Conservation (phyloP, 2,888 invertebrate species). For the Trilocha varians region DNA sequence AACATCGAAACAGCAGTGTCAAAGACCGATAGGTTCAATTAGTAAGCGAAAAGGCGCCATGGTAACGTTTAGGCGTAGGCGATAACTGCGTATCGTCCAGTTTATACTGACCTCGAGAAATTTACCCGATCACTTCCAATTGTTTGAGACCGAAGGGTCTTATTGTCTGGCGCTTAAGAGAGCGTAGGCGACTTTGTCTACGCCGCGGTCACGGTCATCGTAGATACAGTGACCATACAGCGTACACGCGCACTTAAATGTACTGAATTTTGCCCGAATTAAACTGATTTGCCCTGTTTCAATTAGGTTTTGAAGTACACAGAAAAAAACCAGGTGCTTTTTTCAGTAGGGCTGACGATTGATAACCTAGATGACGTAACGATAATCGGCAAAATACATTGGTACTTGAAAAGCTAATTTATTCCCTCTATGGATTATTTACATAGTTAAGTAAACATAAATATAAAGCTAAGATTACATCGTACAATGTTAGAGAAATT, state of each 20-base stretch:
- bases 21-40: slow-evolving; percentile 66
- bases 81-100: slow-evolving; percentile 34
- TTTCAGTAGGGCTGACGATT: no score
- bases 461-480: no score
- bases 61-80: slow-evolving; percentile 43
- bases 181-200: slow-evolving; percentile 49
- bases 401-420: no score
- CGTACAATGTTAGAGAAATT: no score
- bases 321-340: no score
- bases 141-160: slow-evolving; percentile 23
- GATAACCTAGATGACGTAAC: no score
- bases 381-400: no score
- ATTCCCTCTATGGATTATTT: no score
- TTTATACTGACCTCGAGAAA: slow-evolving; percentile 21
- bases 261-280: no score
- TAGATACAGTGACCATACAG: slow-evolving; percentile 24
- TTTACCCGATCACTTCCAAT: slow-evolving; percentile 17
- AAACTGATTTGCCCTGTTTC: no score
- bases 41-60: slow-evolving; percentile 55
- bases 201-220: slow-evolving; percentile 32
- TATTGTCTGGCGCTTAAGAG: slow-evolving; percentile 22
- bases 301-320: no score
- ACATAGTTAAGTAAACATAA: no score
- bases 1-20: slow-evolving; percentile 43
- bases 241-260: slow-evolving; percentile 16